A percentile compares a stretch with the other conserved stretches of the same genome.
phyloP scores from a whole-genome alignment of 2,888 invertebrate species.

The Drosophila affinis region DNA sequence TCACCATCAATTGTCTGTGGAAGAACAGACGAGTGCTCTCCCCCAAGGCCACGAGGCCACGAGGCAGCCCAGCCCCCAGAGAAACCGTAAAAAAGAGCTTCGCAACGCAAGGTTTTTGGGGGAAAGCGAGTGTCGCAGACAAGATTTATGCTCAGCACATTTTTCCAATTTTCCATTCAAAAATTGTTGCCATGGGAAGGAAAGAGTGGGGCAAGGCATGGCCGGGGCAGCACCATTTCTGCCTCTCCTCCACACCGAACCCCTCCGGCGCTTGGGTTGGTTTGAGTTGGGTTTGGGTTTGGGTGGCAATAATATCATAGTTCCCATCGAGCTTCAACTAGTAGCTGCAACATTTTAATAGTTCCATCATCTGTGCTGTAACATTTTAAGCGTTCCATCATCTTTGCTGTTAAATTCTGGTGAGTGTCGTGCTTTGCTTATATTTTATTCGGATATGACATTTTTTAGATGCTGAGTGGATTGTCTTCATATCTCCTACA shows the following conservation, averaged over 20 bases:
- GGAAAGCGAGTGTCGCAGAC: conserved; percentile 35
- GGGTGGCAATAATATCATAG: no score
- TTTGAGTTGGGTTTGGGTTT: background rate
- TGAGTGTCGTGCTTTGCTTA: background rate
- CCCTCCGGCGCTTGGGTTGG: background rate
- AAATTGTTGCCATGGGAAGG: background rate
- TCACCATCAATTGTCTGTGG: conserved; percentile 41
- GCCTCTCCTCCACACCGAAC: background rate
- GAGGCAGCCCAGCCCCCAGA: conserved; percentile 5
- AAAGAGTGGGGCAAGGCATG: no score
- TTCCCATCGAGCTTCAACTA: background rate
- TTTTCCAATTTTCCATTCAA: conserved; percentile 21
- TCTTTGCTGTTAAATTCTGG: no score
- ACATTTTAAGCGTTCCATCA: no score
- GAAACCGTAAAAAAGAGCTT: conserved; percentile 11
- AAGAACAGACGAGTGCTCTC: conserved; percentile 24
- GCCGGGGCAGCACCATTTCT: no score
- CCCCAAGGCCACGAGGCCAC: conserved; percentile 3
- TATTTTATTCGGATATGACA: no score
- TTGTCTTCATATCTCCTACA: background rate
- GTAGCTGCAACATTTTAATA: no score
- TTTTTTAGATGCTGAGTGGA: background rate
- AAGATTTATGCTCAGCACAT: conserved; percentile 59
- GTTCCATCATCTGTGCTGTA: no score
- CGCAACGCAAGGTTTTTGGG: conserved; percentile 9